These are phyloP conservation scores for Magallana angulata DNA, from an alignment of 1,140 invertebrate genomes.

Conservation along the genomic window DNA sequence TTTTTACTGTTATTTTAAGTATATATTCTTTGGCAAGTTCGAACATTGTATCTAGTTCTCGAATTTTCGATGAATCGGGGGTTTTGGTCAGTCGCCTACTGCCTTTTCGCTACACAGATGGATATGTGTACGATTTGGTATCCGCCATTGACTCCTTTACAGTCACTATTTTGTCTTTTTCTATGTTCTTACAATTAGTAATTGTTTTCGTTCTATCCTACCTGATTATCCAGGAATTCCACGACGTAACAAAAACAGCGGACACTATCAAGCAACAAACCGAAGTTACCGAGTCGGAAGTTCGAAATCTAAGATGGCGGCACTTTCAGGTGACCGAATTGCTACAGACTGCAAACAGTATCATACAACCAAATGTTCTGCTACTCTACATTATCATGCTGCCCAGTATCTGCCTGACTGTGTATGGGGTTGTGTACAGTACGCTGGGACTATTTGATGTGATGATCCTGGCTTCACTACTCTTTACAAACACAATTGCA, in stretches of 20 bases:
- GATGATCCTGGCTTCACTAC: neutral
- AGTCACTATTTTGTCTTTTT: neutral
- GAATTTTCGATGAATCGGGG: neutral
- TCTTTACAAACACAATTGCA: neutral
- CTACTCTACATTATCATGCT: neutral
- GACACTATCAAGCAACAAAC: neutral
- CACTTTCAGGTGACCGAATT: neutral
- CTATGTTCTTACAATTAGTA: neutral
- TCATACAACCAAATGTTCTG: neutral
- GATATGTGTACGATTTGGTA: neutral
- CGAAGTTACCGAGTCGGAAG: neutral
- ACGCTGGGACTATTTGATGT: neutral
- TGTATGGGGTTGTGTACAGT: conserved; percentile 14
- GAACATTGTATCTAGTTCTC: neutral
- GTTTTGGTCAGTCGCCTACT: neutral
- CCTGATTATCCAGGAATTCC: neutral
- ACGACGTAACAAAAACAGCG: neutral
- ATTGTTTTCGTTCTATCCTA: neutral
- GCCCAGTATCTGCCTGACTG: neutral
- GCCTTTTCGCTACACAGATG: neutral
- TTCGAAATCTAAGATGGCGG: neutral
- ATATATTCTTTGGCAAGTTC: no score
- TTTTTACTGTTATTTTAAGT: no score
- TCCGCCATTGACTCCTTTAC: neutral
- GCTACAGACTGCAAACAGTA: neutral